Conservation (phyloP, 2,113 vertebrate genomes). For the Lipophrys pholis region DNA sequence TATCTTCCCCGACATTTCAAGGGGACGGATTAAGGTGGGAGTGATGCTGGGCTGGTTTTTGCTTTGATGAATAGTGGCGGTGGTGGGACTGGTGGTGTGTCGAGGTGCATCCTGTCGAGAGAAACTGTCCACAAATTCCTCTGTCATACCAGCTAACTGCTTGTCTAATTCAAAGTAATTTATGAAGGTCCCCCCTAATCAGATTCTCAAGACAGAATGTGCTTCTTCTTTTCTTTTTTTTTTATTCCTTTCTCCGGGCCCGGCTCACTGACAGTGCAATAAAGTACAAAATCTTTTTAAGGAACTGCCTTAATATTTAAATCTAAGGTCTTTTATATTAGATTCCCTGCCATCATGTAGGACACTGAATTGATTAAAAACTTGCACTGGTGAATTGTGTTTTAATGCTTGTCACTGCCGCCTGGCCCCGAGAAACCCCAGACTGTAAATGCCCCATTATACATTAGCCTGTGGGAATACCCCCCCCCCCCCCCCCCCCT, state of each 20-base stretch:
- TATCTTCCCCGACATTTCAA: background rate
- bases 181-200: background rate
- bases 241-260: slow-evolving; percentile 34
- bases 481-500: slow-evolving; percentile 26
- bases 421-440: slow-evolving; percentile 34
- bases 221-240: slow-evolving; percentile 2
- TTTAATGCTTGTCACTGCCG: slow-evolving; percentile 59
- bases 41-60: slow-evolving; percentile 28
- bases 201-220: slow-evolving; percentile 51
- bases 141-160: background rate
- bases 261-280: slow-evolving; percentile 62
- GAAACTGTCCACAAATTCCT: slow-evolving; percentile 23
- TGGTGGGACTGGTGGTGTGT: slow-evolving; percentile 53
- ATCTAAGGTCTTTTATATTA: slow-evolving; percentile 6
- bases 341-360: background rate
- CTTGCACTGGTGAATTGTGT: too few species aligned
- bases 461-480: slow-evolving; percentile 29
- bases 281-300: background rate
- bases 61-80: slow-evolving; percentile 57
- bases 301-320: background rate
- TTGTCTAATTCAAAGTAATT: background rate
- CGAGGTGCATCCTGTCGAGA: slow-evolving; percentile 61
- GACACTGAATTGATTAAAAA: background rate
- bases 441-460: slow-evolving; percentile 46
- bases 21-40: background rate